Base-by-base conservation (phyloP, 2,797 vertebrate genomes). In the Sandelia bainsii region DNA sequence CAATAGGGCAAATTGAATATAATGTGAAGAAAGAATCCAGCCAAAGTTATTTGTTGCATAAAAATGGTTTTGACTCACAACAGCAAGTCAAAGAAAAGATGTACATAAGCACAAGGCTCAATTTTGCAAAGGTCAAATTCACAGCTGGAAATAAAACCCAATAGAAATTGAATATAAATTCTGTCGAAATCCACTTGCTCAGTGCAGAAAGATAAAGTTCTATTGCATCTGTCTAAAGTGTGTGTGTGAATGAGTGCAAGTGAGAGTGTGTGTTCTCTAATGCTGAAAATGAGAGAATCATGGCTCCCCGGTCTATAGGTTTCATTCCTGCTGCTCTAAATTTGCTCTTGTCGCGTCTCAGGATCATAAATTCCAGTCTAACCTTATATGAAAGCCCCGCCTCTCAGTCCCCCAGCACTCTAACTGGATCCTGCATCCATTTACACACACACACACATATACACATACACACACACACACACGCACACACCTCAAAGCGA, bases 401-500 rank as follows among this genome's bases (percentile, higher is more conserved):
- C 93, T 85, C 89, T 93, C 92, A 91, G 93, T 95, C 94, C 96
- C 92, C 85, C 87, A 93, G 93, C 94, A 93, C 93, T 68, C 91
- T 92, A 96, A 96, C 94, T 92, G 93, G 93, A 96, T 96, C 95
- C 94, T 82, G 90, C 93, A 95, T 94, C 96, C 95, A 96, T 93
- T 95, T 93, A 92, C 29, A 32, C 29, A 32, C 29, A 32, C 59
- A 75, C 69, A 75, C 66, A 72, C 32, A 56, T 54, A 32, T 69
- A 58, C 78, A 83, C 69, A 71, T 52, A 58, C 73, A 92, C 63
- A 68, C 62, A 69, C 67, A 78, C 61, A 72, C 32, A 93, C 62
- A 72, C 54, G 72, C 69, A 75, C 66, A 72, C 34, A 52, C 60
- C 46, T 40, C 16, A 95, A 95, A 95, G 92, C 82, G 91, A 95